These are phyloP conservation scores for Lomographa bimaculata DNA, from an alignment of 2,888 invertebrate species.

Conservation along the genomic window DNA sequence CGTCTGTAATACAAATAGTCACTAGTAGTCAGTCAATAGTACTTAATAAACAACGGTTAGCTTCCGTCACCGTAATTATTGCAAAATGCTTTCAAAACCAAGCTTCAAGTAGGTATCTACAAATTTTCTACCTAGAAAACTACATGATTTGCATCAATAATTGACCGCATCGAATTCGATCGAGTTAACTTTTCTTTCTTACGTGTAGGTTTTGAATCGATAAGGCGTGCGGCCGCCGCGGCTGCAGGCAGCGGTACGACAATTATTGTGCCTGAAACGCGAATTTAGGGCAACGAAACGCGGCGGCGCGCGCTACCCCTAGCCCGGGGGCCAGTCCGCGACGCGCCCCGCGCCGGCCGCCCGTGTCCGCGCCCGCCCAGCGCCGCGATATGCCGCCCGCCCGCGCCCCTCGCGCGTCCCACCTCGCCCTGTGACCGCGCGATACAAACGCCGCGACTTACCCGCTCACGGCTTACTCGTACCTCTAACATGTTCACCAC, in stretches of 20 bases:
- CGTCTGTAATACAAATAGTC: too few relatives aligned
- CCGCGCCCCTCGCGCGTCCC: constrained; percentile 35
- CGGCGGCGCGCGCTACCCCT: constrained; percentile 47
- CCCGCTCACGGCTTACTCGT: constrained; percentile 36
- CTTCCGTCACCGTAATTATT: too few relatives aligned
- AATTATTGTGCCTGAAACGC: constrained; percentile 72
- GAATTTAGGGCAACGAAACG: constrained; percentile 76
- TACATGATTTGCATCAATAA: constrained; percentile 55
- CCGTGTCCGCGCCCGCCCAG: constrained; percentile 42
- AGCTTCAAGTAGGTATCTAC: too few relatives aligned
- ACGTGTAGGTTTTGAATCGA: constrained; percentile 72
- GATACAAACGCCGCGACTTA: constrained; percentile 36
- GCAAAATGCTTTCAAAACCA: too few relatives aligned
- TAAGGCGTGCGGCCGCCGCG: constrained; percentile 68
- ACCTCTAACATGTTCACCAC: constrained; percentile 52
- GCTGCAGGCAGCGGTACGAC: constrained; percentile 74
- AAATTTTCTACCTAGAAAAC: constrained; percentile 73
- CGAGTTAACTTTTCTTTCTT: constrained; percentile 78
- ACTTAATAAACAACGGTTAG: too few relatives aligned
- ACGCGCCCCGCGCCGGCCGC: constrained; percentile 65
- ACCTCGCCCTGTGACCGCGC: constrained; percentile 38
- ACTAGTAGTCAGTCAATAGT: too few relatives aligned
- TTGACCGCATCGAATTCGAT: constrained; percentile 75
- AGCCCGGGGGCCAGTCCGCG: constrained; percentile 51
- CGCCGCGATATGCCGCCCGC: constrained; percentile 35